Percentiles rank a stretch among this genome's conserved stretches.
Evolutionary conservation across 2,113 vertebrate genomes (phyloP).

Genomic region (Myrmecobius fasciatus): DNA sequence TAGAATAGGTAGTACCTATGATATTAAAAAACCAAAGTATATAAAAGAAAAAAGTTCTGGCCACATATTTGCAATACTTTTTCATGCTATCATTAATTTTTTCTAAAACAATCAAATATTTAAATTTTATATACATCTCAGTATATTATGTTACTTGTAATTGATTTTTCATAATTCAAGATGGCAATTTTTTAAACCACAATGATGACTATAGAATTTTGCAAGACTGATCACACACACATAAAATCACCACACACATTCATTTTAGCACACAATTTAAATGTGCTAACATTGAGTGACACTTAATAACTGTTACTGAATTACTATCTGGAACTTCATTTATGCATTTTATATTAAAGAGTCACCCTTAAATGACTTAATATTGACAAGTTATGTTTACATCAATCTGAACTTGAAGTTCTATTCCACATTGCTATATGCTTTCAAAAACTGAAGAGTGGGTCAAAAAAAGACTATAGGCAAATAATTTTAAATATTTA

Average conservation of each 20-base stretch:
- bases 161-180: constrained; percentile 31
- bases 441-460: constrained; percentile 24
- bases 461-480: constrained; percentile 24
- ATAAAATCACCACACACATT: neutral
- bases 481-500: constrained; percentile 21
- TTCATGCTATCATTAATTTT: constrained; percentile 40
- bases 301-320: neutral
- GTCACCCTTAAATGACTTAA: constrained; percentile 12
- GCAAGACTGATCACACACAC: neutral
- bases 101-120: constrained; percentile 45
- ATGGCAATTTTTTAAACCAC: constrained; percentile 7
- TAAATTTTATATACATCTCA: neutral
- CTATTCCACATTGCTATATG: constrained; percentile 21
- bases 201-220: neutral
- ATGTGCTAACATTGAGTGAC: neutral
- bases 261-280: constrained; percentile 42
- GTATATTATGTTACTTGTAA: constrained; percentile 31
- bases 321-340: constrained; percentile 39
- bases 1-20: neutral
- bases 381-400: constrained; percentile 1
- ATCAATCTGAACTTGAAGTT: constrained; percentile 28
- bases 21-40: constrained; percentile 24
- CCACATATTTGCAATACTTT: constrained; percentile 15
- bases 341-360: constrained; percentile 9
- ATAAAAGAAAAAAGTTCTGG: constrained; percentile 13